Percentiles rank a stretch among this genome's conserved stretches.
Conservation (phyloP, 2,113 vertebrate species). For the Pseudopipra pipra region DNA sequence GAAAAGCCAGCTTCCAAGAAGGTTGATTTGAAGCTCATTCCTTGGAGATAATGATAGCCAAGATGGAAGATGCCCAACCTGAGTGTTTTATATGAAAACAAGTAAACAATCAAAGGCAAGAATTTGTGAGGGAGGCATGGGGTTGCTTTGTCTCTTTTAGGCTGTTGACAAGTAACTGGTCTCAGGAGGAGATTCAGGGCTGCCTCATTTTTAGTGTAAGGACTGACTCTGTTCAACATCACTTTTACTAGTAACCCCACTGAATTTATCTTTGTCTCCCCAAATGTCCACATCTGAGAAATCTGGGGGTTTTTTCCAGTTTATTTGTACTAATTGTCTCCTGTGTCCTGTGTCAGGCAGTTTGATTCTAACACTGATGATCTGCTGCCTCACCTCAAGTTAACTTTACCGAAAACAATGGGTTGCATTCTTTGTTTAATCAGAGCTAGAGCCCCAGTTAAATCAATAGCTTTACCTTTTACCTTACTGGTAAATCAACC, state of each 20-base stretch:
- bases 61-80: not conserved
- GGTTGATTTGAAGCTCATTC: not conserved
- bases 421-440: not conserved
- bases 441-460: not conserved
- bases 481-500: not conserved
- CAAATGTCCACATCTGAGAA: not conserved
- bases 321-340: not conserved
- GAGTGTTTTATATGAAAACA: slow-evolving; percentile 29
- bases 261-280: not conserved
- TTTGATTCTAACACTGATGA: not conserved
- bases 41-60: not conserved
- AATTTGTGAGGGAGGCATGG: not conserved
- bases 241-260: not conserved
- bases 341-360: not conserved
- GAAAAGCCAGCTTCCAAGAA: not conserved
- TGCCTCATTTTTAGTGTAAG: not conserved
- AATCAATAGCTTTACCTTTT: not conserved
- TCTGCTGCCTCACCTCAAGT: not conserved
- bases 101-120: not conserved
- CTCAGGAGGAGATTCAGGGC: not conserved
- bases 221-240: not conserved
- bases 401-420: not conserved
- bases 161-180: not conserved
- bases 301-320: not conserved
- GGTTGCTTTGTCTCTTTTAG: not conserved